Evolutionary conservation across 2,113 vertebrate genomes (phyloP), one percentile per base, ranked within the genome.

Genomic region (Cheirogaleus medius): DNA sequence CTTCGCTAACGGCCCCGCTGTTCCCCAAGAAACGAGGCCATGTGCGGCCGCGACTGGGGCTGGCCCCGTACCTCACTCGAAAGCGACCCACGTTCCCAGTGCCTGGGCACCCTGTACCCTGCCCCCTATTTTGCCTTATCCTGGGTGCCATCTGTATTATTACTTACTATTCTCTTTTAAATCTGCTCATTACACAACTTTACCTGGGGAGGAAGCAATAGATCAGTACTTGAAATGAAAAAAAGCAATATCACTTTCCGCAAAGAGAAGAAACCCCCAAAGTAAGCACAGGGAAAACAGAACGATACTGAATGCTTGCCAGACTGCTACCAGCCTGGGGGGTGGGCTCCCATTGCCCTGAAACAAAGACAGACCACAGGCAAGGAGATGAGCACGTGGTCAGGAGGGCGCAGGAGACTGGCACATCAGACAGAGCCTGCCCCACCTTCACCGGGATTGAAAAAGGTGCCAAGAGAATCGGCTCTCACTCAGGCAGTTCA

Each of bases 21-120:
- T 21, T 39, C 39, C 21, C 25, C 4, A 39, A 83, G 92, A 47
- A 56, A 42, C 27, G 8, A 58, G 6, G 11, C 34, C 76, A 82
- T 11, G 14, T 0, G 49, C 6, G 23, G 66, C 42, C 54, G 25
- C 76, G 0, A 14, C 37, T 8, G 6, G 74, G 29, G n/a, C 74
- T 9, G 8, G 20, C 25, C 37, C 39, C 12, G 2, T 1, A 12
- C 27, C 54, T 66, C 37, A 52, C 15, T 18, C 12, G 11, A 10
- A 37, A n/a, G 63, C 27, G 0, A 20, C 14, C 11, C 11, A 4
- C 3, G 0, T 27, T 2, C 32, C 34, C 25, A 0, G 2, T 12
- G 64, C n/a, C 20, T 9, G 1, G n/a, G 69, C 15, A 6, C 8
- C 44, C 52, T 3, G 1, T 12, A 3, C 60, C 44, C 27, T 9